Evolutionary conservation across 2,888 invertebrate genomes (phyloP).

Genomic region (Scaptomyza cyrtandrae): DNA sequence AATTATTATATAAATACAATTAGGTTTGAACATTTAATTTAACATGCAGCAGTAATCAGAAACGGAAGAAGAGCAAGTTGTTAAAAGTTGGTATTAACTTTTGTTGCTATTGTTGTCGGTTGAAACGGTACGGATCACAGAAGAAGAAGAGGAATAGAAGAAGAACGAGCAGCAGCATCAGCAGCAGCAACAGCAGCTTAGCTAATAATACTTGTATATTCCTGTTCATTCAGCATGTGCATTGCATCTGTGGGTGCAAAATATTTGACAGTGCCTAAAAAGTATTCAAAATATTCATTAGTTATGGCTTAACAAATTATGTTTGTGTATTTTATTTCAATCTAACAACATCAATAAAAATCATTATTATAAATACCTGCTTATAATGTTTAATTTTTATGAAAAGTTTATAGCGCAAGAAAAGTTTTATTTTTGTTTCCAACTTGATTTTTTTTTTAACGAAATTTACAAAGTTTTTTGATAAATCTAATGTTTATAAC

Average conservation of each 20-base stretch:
- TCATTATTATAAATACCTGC: conserved; percentile 2
- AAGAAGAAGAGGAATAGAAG: conserved; percentile 6
- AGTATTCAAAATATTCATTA: conserved; percentile 51
- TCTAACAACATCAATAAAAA: neutral
- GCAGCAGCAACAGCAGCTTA: conserved; percentile 50
- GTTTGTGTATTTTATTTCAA: neutral
- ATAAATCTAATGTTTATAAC: neutral
- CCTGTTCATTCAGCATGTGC: conserved; percentile 87
- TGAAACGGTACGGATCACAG: conserved; percentile 47
- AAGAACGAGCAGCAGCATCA: conserved; percentile 9
- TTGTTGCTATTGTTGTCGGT: conserved; percentile 34
- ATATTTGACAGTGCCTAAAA: conserved; percentile 86
- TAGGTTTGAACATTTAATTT: conserved; percentile 35
- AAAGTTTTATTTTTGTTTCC: conserved; percentile 5
- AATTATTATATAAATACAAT: conserved; percentile 42
- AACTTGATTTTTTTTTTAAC: conserved; percentile 19
- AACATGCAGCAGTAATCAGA: conserved; percentile 61
- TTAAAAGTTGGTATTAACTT: conserved; percentile 12
- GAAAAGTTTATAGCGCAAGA: neutral
- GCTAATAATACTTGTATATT: conserved; percentile 79
- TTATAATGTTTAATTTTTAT: conserved; percentile 1
- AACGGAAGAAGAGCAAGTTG: conserved; percentile 28
- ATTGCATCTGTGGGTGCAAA: conserved; percentile 89
- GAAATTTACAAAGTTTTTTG: neutral
- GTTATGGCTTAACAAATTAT: conserved; percentile 10